Conservation (phyloP, 2,113 vertebrate species). For the Neolamprologus hecqui region DNA sequence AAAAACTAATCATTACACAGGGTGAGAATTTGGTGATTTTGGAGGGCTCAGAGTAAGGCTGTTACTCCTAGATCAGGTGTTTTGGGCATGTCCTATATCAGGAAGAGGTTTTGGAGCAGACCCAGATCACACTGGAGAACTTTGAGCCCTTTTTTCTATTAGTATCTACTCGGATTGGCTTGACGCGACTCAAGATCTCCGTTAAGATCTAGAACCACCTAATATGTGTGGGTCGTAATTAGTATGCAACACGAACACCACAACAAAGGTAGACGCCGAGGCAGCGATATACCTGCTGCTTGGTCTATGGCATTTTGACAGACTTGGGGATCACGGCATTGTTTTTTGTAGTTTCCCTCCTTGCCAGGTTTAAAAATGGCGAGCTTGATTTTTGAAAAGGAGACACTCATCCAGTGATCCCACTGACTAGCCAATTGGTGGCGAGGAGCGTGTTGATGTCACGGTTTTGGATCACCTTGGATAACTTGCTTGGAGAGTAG, state of each 20-base stretch:
- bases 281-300: background rate
- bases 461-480: background rate
- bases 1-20: background rate
- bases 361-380: background rate
- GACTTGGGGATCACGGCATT: background rate
- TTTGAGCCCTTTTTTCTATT: background rate
- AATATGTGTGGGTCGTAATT: background rate
- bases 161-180: rapidly evolving
- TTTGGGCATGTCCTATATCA: background rate
- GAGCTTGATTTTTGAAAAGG: background rate
- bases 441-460: background rate
- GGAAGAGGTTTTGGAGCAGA: background rate
- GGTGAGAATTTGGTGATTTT: background rate
- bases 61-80: background rate
- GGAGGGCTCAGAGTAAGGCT: background rate
- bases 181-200: background rate
- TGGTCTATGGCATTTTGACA: background rate
- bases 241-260: background rate
- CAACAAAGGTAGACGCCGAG: background rate
- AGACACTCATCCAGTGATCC: background rate
- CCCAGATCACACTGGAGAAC: background rate
- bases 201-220: rapidly evolving
- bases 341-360: background rate
- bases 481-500: background rate
- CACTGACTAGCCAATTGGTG: background rate